Evolutionary conservation across 2,113 vertebrate genomes (phyloP).

Genomic region (Zosterops pallidus): DNA sequence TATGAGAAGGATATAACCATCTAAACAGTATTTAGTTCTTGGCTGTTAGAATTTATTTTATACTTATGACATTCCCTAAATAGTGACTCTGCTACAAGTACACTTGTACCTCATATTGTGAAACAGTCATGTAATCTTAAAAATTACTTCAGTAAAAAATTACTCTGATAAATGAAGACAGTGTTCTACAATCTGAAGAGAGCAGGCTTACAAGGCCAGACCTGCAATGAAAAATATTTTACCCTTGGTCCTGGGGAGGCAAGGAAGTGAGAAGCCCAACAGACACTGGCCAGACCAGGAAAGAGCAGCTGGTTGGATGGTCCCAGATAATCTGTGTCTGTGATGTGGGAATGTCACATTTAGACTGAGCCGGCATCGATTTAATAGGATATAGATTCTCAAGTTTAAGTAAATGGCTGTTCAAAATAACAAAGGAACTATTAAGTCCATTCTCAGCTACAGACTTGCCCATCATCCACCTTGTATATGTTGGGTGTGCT

Average conservation of each 20-base stretch:
- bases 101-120: neutral
- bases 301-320: neutral
- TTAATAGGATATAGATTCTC: neutral
- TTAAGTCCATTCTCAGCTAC: neutral
- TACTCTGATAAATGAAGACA: neutral
- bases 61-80: neutral
- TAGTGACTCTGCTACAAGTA: neutral
- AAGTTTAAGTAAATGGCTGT: neutral
- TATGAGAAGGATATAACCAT: neutral
- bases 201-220: neutral
- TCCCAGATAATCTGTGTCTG: neutral
- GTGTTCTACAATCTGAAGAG: neutral
- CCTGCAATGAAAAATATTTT: neutral
- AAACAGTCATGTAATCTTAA: neutral
- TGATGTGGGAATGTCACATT: neutral
- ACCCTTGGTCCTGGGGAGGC: neutral
- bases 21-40: neutral
- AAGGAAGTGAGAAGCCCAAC: neutral
- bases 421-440: neutral
- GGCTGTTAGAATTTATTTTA: neutral
- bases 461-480: neutral
- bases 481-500: neutral
- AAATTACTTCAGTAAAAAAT: neutral
- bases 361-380: neutral
- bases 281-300: neutral